Percentiles rank a stretch among this genome's conserved stretches.
Evolutionary conservation across 2,888 invertebrate genomes (phyloP).

Genomic region (Cataglyphis livida): DNA sequence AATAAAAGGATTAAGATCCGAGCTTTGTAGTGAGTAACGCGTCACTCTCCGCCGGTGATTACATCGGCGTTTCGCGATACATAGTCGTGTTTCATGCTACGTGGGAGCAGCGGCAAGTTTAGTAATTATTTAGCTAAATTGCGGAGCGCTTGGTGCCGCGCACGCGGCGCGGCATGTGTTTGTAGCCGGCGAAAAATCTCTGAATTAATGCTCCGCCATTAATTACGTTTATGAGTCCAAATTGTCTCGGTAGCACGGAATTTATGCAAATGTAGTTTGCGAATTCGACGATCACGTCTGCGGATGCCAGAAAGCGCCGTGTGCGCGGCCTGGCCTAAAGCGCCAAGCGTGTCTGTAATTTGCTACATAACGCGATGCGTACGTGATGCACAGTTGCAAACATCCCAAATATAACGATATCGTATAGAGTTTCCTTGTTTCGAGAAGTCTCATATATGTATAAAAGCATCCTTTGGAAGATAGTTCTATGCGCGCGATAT

Average conservation of each 20-base stretch:
- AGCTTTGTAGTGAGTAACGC: neutral
- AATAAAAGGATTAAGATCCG: constrained; percentile 21
- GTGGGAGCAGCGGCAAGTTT: constrained; percentile 77
- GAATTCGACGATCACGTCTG: constrained; percentile 66
- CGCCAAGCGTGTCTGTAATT: constrained; percentile 36
- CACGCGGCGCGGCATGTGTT: constrained; percentile 82
- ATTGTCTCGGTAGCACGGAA: constrained; percentile 79
- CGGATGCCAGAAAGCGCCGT: constrained; percentile 24
- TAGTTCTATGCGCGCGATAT: neutral
- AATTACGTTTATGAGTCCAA: constrained; percentile 85
- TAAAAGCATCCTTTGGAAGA: neutral
- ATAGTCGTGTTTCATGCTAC: constrained; percentile 55
- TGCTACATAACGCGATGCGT: constrained; percentile 35
- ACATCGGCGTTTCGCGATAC: constrained; percentile 62
- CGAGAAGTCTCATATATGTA: neutral
- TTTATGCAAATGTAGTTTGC: constrained; percentile 79
- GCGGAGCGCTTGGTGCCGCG: constrained; percentile 83
- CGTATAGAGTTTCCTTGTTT: neutral
- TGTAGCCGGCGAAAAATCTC: constrained; percentile 81
- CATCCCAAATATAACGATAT: constrained; percentile 3
- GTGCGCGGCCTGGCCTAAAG: constrained; percentile 33
- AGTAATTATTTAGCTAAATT: constrained; percentile 85
- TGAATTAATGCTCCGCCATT: constrained; percentile 84
- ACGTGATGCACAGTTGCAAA: constrained; percentile 48
- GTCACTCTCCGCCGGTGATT: constrained; percentile 17